These are phyloP conservation scores for Pristionchus fissidentatus DNA, from an alignment of 2,888 invertebrate species.

Conservation along the genomic window DNA sequence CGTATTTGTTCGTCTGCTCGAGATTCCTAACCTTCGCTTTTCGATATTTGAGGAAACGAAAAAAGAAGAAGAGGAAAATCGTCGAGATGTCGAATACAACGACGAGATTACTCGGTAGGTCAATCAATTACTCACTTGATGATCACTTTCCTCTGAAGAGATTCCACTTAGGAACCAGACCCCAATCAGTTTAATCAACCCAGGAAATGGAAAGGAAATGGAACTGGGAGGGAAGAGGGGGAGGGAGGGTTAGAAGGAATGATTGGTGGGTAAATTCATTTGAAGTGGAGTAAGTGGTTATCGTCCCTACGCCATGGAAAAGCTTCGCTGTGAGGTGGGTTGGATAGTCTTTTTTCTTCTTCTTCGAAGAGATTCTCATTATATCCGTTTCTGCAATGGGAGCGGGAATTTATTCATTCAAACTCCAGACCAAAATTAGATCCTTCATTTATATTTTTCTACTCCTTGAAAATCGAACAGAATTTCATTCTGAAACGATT, in stretches of 20 bases:
- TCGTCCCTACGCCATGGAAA: background rate
- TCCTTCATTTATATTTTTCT: too few relatives aligned
- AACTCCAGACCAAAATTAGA: too few relatives aligned
- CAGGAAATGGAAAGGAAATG: slow-evolving; percentile 29
- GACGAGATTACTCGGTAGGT: slow-evolving; percentile 41
- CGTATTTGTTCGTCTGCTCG: slow-evolving; percentile 21
- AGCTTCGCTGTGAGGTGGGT: background rate
- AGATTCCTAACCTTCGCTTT: background rate
- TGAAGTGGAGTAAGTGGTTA: background rate
- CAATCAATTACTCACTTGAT: background rate
- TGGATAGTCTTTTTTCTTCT: background rate
- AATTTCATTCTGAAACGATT: too few relatives aligned
- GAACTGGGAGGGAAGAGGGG: background rate
- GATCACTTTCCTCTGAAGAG: background rate
- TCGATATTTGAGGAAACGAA: background rate
- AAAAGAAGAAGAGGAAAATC: background rate
- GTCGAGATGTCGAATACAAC: slow-evolving; percentile 46
- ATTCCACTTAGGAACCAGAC: slow-evolving; percentile 13
- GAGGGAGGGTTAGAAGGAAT: background rate
- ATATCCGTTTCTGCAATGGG: too few relatives aligned
- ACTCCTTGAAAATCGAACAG: too few relatives aligned
- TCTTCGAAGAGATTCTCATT: too few relatives aligned
- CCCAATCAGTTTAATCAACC: background rate
- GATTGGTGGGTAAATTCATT: background rate
- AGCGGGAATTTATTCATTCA: too few relatives aligned